A percentile compares a stretch with the other conserved stretches of the same genome.
These are phyloP conservation scores for Mormyrops attenuatus DNA, from an alignment of 2,797 vertebrate species.

Conservation along the genomic window DNA sequence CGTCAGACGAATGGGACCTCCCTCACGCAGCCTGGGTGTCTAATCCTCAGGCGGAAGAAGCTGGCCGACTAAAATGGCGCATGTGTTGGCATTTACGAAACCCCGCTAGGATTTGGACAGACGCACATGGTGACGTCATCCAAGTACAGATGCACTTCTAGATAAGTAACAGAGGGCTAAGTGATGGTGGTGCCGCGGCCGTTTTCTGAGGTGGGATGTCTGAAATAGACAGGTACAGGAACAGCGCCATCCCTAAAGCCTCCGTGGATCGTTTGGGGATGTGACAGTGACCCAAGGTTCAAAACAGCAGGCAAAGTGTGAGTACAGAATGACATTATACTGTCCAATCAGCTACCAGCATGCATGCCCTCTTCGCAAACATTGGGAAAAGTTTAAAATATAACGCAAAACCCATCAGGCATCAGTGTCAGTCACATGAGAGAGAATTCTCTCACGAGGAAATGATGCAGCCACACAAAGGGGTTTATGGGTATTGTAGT, in stretches of 20 bases:
- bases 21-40: neutral
- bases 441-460: neutral
- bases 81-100: neutral
- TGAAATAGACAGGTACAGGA: neutral
- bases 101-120: neutral
- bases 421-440: neutral
- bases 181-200: neutral
- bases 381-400: neutral
- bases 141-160: neutral
- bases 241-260: neutral
- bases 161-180: neutral
- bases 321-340: neutral
- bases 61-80: neutral
- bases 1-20: neutral
- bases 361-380: neutral
- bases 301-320: neutral
- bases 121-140: neutral
- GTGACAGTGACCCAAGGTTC: neutral
- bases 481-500: neutral
- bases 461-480: neutral
- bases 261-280: neutral
- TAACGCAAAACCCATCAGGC: neutral
- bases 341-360: neutral
- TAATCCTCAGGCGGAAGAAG: neutral
- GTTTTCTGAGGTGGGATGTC: neutral